These are phyloP conservation scores for Drosophila nigromelanica DNA, from an alignment of 1,140 invertebrate genomes.

Conservation along the genomic window DNA sequence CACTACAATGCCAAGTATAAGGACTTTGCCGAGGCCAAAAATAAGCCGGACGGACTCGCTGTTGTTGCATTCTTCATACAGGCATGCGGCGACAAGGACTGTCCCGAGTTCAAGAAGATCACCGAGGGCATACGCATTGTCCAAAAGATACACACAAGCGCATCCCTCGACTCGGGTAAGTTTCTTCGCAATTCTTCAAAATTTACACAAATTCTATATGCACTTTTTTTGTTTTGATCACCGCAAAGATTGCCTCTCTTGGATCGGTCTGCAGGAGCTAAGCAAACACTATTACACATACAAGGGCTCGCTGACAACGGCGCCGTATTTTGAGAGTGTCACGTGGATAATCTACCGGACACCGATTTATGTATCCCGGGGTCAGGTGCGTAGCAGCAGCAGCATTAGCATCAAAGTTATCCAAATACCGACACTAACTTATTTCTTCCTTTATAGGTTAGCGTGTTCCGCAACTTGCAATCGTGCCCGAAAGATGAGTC, in stretches of 20 bases:
- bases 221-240: too few species aligned
- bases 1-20: conserved; percentile 91
- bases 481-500: conserved; percentile 82
- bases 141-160: conserved; percentile 79
- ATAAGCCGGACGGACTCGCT: conserved; percentile 90
- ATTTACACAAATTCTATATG: too few species aligned
- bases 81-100: conserved; percentile 84
- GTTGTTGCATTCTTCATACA: conserved; percentile 91
- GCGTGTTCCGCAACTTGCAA: conserved; percentile 81
- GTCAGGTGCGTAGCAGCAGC: conserved; percentile 86
- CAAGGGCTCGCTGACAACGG: conserved; percentile 89
- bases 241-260: conserved; percentile 76
- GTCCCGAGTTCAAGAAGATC: conserved; percentile 83
- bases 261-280: conserved; percentile 82
- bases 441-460: conserved; percentile 50
- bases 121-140: conserved; percentile 82
- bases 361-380: conserved; percentile 88
- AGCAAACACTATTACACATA: conserved; percentile 84
- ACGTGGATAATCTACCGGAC: conserved; percentile 90
- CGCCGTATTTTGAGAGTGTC: conserved; percentile 88
- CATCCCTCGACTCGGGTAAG: conserved; percentile 78
- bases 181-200: too few species aligned
- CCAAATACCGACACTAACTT: neutral
- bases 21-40: conserved; percentile 87
- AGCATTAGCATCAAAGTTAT: neutral